Conservation (phyloP, 2,888 invertebrate species). For the Odontothrips loti region DNA sequence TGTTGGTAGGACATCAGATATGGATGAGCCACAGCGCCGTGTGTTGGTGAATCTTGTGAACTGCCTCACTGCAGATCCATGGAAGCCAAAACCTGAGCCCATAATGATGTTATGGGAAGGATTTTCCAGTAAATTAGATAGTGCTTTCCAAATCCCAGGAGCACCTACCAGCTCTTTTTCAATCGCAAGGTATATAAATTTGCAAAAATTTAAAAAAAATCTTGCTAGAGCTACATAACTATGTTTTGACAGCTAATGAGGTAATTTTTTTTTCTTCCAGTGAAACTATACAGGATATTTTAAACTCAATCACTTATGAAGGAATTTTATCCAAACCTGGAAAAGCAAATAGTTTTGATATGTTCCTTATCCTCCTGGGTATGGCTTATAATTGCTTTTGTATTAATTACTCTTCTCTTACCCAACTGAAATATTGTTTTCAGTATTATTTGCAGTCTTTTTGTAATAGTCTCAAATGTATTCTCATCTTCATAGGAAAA, state of each 20-base stretch:
- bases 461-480: not conserved
- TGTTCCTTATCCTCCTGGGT: not conserved
- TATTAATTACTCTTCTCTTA: not conserved
- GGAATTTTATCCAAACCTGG: not conserved
- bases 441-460: not conserved
- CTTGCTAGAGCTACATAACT: not conserved
- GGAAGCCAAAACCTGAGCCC: not conserved
- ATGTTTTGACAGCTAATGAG: not conserved
- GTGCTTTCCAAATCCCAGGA: not conserved
- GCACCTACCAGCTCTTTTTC: not conserved
- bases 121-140: not conserved
- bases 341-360: not conserved
- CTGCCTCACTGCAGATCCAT: not conserved
- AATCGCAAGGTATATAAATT: not conserved
- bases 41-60: not conserved
- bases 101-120: constrained; percentile 14
- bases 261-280: not conserved
- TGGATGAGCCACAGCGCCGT: constrained; percentile 1
- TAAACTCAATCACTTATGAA: not conserved
- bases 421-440: no score
- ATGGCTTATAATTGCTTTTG: not conserved
- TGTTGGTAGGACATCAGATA: not conserved
- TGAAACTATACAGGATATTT: not conserved
- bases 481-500: not conserved
- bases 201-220: not conserved